Percentiles rank a stretch among this genome's conserved stretches.
Evolutionary conservation across 2,888 invertebrate genomes (phyloP).

Genomic region (Tribolium freemani): DNA sequence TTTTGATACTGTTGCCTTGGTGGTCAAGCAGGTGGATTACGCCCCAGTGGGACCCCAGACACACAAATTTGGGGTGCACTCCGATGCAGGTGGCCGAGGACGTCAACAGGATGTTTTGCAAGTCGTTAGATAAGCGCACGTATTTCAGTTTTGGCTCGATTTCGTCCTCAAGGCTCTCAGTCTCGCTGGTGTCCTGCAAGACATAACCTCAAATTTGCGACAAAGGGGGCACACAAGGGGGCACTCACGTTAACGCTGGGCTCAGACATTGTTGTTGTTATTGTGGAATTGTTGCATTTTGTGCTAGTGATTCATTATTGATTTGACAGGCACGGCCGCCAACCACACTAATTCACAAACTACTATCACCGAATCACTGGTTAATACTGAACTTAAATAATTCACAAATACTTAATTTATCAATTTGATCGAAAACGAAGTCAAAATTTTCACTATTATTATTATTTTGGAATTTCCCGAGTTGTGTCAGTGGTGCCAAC

Average conservation of each 20-base stretch:
- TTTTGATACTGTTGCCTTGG: constrained; percentile 85
- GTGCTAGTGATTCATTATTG: constrained; percentile 8
- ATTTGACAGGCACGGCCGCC: not conserved
- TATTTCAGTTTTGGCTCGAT: constrained; percentile 93
- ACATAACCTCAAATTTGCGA: constrained; percentile 28
- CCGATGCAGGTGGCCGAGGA: constrained; percentile 94
- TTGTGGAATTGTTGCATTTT: constrained; percentile 26
- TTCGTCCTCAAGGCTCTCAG: constrained; percentile 70
- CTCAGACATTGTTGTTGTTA: constrained; percentile 52
- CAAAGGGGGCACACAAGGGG: not conserved
- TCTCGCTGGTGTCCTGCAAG: constrained; percentile 62
- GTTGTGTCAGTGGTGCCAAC: too few species aligned
- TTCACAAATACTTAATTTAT: too few species aligned
- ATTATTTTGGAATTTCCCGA: too few species aligned
- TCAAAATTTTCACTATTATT: too few species aligned
- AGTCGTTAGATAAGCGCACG: constrained; percentile 88
- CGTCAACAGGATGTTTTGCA: constrained; percentile 85
- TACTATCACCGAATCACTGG: too few species aligned
- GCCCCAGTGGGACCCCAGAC: constrained; percentile 94
- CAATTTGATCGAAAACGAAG: too few species aligned
- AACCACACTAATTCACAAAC: not conserved
- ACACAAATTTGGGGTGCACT: constrained; percentile 94
- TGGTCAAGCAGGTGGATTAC: constrained; percentile 92
- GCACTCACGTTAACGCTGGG: constrained; percentile 55
- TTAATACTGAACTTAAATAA: too few species aligned